phyloP scores from a whole-genome alignment of 2,888 invertebrate genomes.

The Patella pellucida region DNA sequence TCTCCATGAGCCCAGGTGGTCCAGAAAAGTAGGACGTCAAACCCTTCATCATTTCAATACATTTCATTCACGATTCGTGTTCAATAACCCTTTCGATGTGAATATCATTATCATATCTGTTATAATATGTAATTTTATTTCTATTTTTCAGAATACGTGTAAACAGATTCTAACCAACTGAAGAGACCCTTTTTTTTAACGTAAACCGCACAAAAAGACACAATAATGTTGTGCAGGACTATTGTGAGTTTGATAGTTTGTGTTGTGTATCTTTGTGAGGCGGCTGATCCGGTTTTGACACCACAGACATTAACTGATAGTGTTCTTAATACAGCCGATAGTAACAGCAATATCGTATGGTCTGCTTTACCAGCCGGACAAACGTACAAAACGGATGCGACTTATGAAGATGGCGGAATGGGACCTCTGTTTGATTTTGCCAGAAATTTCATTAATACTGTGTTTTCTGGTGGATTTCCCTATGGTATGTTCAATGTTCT shows the following conservation, averaged over 20 bases:
- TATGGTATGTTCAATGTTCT: constrained; percentile 23
- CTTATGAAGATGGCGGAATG: constrained; percentile 28
- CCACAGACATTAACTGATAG: background rate
- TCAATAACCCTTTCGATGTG: no score
- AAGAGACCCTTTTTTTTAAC: no score
- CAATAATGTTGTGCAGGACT: no score
- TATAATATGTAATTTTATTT: no score
- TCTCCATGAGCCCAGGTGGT: no score
- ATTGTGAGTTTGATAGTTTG: background rate
- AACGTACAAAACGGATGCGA: constrained; percentile 17
- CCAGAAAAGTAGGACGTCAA: no score
- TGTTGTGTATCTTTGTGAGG: background rate
- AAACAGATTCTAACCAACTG: no score
- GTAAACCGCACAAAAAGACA: no score
- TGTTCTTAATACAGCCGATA: constrained; percentile 29
- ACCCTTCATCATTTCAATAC: no score
- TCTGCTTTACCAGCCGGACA: constrained; percentile 19
- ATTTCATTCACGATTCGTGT: no score
- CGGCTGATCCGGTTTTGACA: constrained; percentile 7
- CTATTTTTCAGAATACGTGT: no score
- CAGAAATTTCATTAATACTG: constrained; percentile 32
- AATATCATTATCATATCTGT: no score
- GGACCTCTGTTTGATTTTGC: constrained; percentile 29
- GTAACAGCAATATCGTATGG: constrained; percentile 32
- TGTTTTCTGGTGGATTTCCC: constrained; percentile 27